Conservation (phyloP, 2,113 vertebrate genomes). For the Eulemur macaco region DNA sequence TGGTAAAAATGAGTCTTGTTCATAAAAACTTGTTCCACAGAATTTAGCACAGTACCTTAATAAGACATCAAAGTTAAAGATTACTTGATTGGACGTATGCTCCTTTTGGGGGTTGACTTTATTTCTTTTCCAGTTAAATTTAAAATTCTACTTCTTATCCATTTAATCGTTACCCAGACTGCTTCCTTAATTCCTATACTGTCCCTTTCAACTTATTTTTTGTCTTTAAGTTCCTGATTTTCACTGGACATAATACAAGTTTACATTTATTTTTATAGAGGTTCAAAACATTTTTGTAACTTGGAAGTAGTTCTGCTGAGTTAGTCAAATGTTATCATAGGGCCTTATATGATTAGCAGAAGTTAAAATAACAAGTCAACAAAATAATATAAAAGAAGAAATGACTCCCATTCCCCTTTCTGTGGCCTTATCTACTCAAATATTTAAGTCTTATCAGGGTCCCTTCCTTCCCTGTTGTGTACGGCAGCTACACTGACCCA, state of each 20-base stretch:
- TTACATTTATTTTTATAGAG: slow-evolving; percentile 6
- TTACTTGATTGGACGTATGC: not conserved
- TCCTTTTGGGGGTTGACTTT: not conserved
- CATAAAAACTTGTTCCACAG: not conserved
- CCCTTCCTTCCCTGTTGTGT: not conserved
- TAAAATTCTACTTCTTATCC: slow-evolving; percentile 1
- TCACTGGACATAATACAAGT: not conserved
- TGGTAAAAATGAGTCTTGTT: not conserved
- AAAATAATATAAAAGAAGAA: slow-evolving; percentile 31
- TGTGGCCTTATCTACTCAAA: not conserved
- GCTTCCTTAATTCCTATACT: not conserved
- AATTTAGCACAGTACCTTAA: not conserved
- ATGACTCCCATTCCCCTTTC: not conserved
- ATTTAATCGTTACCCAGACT: not conserved
- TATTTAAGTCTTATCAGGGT: not conserved
- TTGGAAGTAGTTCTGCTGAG: slow-evolving; percentile 52
- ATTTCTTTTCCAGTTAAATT: not conserved
- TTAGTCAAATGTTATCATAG: not conserved
- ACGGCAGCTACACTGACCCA: not conserved
- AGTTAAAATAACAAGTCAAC: slow-evolving; percentile 45
- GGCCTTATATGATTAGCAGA: slow-evolving; percentile 24
- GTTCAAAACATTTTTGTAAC: not conserved
- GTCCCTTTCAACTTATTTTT: slow-evolving; percentile 32
- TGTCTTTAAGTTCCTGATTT: slow-evolving; percentile 19
- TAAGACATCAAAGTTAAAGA: not conserved